Evolutionary conservation across 2,888 invertebrate genomes (phyloP), one percentile per base, ranked within the genome.

Genomic region (Heteropelma amictum): DNA sequence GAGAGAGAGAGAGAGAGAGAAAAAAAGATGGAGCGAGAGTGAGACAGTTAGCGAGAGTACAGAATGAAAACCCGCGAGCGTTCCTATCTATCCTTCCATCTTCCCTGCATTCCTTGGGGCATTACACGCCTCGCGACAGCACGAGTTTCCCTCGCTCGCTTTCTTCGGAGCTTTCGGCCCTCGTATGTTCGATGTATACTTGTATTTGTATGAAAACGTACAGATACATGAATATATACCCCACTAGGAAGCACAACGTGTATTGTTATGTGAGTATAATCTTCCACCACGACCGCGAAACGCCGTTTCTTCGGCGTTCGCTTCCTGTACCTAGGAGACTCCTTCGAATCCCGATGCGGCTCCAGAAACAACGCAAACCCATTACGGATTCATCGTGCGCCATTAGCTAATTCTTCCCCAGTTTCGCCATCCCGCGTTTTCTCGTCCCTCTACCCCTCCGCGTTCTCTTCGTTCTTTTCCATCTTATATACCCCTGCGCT

Each of bases 371-470:
- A 85, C 84, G 84, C 87, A 87, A 88, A 87, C 86, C 88, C 88
- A 89, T 88, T 88, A 87, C 84, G 87, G 88, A 89, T 88, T 88
- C 88, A 89, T 88, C 86, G 85, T 85, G 86, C 86, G 85, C 87
- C 87, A 88, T 88, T 88, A 88, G 86, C 87, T 88, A 87, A 88
- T 88, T 88, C 88, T 87, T 87, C 83, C 83, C 83, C 78, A 67
- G 64, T 64, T 69, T 75, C 56, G 80, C 80, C 74, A 80, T 77
- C 81, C 68, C 80, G 83, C 79, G 49, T 63, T 70, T 69, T 51
- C 60, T 14, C 54, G 38, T 28, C 51, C n/a, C 47, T 38, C 19
- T 38, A 47, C 38, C 49, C 45, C 53, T 64, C 67, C 40, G 42
- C 45, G 35, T 8, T 26, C 54, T 38, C 40, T 61, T 14, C 30